These are phyloP conservation scores for Leucophenga varia DNA, from an alignment of 1,140 invertebrate species.

Conservation along the genomic window DNA sequence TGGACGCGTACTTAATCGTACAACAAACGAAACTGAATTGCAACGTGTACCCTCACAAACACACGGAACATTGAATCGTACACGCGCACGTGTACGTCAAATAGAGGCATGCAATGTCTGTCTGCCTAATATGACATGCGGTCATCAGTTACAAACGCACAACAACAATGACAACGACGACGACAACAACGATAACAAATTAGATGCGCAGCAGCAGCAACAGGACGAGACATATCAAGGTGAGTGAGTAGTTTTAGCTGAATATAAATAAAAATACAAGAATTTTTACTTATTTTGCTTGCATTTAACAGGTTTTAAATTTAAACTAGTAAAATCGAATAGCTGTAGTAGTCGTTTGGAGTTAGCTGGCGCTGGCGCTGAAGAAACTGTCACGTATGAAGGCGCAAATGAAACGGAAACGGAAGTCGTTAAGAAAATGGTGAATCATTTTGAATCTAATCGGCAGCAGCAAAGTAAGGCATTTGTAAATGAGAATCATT, in stretches of 20 bases:
- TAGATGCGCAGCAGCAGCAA: constrained; percentile 15
- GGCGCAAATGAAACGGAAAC: constrained; percentile 49
- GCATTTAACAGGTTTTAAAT: constrained; percentile 66
- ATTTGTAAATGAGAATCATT: constrained; percentile 11
- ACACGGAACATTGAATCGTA: constrained; percentile 9
- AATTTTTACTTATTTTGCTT: not conserved
- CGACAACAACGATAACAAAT: not conserved
- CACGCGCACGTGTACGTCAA: constrained; percentile 37
- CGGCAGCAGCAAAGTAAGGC: constrained; percentile 3
- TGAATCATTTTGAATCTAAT: constrained; percentile 44
- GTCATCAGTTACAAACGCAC: constrained; percentile 21
- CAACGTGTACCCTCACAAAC: constrained; percentile 58
- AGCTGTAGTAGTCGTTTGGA: constrained; percentile 81
- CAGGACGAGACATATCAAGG: constrained; percentile 44
- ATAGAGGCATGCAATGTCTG: constrained; percentile 41
- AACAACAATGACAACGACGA: constrained; percentile 8
- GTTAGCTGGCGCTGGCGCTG: constrained; percentile 65
- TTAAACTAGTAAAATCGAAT: constrained; percentile 78
- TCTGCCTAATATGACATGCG: constrained; percentile 24
- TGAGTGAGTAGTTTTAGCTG: constrained; percentile 6
- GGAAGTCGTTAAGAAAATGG: constrained; percentile 46
- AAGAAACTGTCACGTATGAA: constrained; percentile 45
- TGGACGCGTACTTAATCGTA: constrained; percentile 73
- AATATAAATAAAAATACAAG: no score
- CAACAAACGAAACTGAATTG: constrained; percentile 61